A percentile compares a stretch with the other conserved stretches of the same genome.
Conservation (phyloP, 2,797 vertebrate genomes). For the Pyrrhura leucotis region DNA sequence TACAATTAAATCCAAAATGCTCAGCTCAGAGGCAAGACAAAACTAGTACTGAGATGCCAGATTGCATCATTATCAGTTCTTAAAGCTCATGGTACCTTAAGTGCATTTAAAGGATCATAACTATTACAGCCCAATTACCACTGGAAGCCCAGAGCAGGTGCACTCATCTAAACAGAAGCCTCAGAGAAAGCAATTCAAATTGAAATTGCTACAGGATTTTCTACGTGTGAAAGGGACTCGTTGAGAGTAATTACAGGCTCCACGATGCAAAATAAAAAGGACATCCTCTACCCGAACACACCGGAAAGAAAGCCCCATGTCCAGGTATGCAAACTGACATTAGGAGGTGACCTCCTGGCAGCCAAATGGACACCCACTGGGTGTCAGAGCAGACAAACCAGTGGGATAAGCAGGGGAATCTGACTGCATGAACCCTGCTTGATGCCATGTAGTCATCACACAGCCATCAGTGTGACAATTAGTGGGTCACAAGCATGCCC, state of each 20-base stretch:
- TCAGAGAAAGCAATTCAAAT: slow-evolving; percentile 49
- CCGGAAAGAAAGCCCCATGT: neutral
- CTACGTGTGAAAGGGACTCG: slow-evolving; percentile 35
- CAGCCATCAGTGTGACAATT: neutral
- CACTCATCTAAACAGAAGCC: slow-evolving; percentile 47
- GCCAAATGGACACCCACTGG: accelerated
- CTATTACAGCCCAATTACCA: slow-evolving; percentile 67
- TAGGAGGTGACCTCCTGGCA: neutral
- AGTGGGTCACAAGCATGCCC: accelerated
- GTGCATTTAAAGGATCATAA: slow-evolving; percentile 71
- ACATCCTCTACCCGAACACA: neutral
- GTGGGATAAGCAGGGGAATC: neutral
- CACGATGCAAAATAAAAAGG: neutral
- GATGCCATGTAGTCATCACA: neutral
- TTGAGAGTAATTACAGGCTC: slow-evolving; percentile 57
- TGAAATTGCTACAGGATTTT: slow-evolving; percentile 53
- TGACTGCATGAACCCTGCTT: neutral
- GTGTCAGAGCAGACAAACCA: neutral
- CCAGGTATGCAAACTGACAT: neutral
- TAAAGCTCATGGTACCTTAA: slow-evolving; percentile 60
- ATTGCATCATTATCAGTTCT: slow-evolving; percentile 47
- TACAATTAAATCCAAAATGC: slow-evolving; percentile 18
- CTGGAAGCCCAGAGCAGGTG: slow-evolving; percentile 67
- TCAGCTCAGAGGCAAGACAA: neutral
- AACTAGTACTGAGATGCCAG: slow-evolving; percentile 10